Evolutionary conservation across 1,140 invertebrate genomes (phyloP), one percentile per base, ranked within the genome.

Genomic region (Brachionus koreanus): DNA sequence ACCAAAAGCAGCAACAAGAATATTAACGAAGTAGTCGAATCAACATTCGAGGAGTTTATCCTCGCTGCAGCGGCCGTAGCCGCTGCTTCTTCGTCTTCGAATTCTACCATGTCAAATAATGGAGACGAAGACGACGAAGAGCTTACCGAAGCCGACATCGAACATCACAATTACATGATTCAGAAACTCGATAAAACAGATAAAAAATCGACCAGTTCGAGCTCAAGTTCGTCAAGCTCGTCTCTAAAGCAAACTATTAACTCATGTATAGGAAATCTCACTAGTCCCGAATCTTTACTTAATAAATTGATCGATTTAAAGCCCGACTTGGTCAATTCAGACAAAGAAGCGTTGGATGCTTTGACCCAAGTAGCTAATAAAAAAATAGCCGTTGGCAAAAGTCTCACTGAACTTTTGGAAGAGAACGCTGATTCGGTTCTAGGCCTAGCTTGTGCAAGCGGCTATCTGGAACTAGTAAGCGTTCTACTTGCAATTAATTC

Each of bases 391-490:
- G 76, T 79, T n/a, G 76, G 76, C 25, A 79, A 79, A 19, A 79
- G 76, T 79, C 39, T 79, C 0, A 79, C 61, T 13, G 76, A 79
- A 43, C n/a, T 79, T 12, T n/a, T 82, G n/a, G 57, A 69, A 25
- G 79, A 82, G 65, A 65, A 82, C 23, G 79, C 57, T 16, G 79
- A 82, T 61, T 65, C 57, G 10, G 57, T 82, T 4, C 35, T 82
- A 13, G 57, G 57, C 2, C 35, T 82, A 19, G 79, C 79, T 9
- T 82, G 79, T 43, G 57, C 79, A 1, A 67, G 96, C 7, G 82
- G 88, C 88, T 85, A 67, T 69, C 57, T 63, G 0, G 49, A 65
- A 39, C 97, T 98, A 94, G 96, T 90, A 33, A 87, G 87, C 79
- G 89, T 87, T 83, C 84, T 90, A 69, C 84, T 90, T 16, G 87